A percentile compares a stretch with the other conserved stretches of the same genome.
Evolutionary conservation across 2,113 vertebrate genomes (phyloP).

Genomic region (Turdus rufiventris): DNA sequence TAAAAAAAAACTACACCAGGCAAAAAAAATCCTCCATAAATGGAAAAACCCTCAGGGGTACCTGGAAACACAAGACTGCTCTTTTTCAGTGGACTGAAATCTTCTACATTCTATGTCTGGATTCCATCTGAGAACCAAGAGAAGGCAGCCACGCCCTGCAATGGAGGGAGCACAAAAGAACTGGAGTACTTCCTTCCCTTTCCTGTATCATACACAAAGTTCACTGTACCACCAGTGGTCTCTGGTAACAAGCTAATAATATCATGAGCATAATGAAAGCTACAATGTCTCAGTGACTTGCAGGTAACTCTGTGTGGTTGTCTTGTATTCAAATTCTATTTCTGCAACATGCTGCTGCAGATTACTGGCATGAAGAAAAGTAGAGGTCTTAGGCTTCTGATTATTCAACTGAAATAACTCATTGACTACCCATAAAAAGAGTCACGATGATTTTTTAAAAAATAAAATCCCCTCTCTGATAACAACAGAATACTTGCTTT

Average conservation of each 20-base stretch:
- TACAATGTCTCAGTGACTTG: neutral
- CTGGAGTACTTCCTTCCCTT: neutral
- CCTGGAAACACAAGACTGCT: neutral
- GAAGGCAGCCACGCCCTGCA: neutral
- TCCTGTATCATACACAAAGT: neutral
- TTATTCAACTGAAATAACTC: neutral
- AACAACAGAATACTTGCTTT: neutral
- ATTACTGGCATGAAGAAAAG: neutral
- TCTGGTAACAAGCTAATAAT: neutral
- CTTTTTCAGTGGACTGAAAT: neutral
- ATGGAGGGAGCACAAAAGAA: neutral
- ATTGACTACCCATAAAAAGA: neutral
- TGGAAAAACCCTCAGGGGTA: neutral
- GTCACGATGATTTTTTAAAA: rapidly evolving
- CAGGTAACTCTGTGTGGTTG: neutral
- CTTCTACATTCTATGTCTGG: neutral
- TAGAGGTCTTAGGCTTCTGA: neutral
- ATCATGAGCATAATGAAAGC: neutral
- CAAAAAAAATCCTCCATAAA: neutral
- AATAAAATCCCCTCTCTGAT: neutral
- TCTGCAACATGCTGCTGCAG: neutral
- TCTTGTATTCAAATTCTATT: neutral
- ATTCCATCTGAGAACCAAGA: neutral
- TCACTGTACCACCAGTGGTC: neutral
- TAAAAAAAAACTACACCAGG: neutral